Evolutionary conservation across 2,888 invertebrate genomes (phyloP).

Genomic region (Malachius bipustulatus): DNA sequence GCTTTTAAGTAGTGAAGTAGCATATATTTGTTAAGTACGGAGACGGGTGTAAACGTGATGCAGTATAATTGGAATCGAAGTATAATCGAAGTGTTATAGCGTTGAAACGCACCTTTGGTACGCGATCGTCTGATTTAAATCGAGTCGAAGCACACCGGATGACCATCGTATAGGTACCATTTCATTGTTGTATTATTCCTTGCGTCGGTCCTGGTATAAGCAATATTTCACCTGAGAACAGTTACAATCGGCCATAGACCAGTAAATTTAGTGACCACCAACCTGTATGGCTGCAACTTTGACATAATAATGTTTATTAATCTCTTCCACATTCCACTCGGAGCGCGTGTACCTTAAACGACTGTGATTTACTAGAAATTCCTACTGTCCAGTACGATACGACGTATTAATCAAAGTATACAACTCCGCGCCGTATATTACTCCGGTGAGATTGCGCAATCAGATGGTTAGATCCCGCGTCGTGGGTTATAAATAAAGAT

Average conservation of each 20-base stretch:
- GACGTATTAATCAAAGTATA: slow-evolving; percentile 25
- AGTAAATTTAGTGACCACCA: slow-evolving; percentile 25
- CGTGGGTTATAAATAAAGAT: slow-evolving; percentile 31
- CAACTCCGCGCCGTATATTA: slow-evolving; percentile 22
- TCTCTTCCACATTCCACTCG: slow-evolving; percentile 19
- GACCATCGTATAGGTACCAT: too few species aligned
- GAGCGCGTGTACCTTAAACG: slow-evolving; percentile 15
- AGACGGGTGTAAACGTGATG: too few species aligned
- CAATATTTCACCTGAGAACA: slow-evolving; percentile 19
- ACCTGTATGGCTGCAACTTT: slow-evolving; percentile 22
- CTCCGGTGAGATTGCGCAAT: slow-evolving; percentile 22
- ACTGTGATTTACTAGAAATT: slow-evolving; percentile 20
- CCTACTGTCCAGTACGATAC: slow-evolving; percentile 21
- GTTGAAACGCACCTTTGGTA: too few species aligned
- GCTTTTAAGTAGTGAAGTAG: too few species aligned
- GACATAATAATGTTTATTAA: slow-evolving; percentile 26
- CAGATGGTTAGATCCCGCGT: slow-evolving; percentile 21
- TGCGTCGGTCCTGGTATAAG: slow-evolving; percentile 16
- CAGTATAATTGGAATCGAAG: too few species aligned
- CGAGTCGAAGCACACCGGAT: too few species aligned
- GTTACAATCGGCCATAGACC: slow-evolving; percentile 19
- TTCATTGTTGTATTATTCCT: slow-evolving; percentile 21
- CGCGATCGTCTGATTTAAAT: too few species aligned
- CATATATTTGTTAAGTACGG: too few species aligned
- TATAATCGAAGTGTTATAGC: too few species aligned